Conservation (phyloP, 2,888 invertebrate genomes). For the Dynastes maya region DNA sequence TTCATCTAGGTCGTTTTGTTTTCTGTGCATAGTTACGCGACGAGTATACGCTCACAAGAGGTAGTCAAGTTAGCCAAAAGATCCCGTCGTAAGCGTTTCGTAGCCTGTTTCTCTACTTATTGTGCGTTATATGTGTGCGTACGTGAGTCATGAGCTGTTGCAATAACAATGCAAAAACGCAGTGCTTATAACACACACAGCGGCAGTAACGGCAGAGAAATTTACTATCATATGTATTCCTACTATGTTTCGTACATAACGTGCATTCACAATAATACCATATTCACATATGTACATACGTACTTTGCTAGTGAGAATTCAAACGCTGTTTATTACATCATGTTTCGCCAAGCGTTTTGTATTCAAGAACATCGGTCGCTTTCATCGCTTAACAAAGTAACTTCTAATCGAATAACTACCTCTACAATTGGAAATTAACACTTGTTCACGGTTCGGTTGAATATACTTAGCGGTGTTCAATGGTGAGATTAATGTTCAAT, state of each 20-base stretch:
- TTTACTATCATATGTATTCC: slow-evolving; percentile 50
- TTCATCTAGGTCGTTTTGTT: slow-evolving; percentile 1
- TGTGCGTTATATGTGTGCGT: neutral
- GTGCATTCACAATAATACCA: slow-evolving; percentile 46
- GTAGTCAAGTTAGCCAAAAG: neutral
- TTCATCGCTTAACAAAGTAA: slow-evolving; percentile 58
- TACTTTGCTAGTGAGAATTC: slow-evolving; percentile 41
- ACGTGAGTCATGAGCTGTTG: slow-evolving; percentile 46
- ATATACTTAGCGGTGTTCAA: no score
- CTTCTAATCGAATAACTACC: slow-evolving; percentile 54
- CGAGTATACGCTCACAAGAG: neutral
- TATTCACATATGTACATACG: slow-evolving; percentile 31
- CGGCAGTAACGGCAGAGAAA: slow-evolving; percentile 42
- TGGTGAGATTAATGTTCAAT: no score
- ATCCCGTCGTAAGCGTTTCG: neutral
- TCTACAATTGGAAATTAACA: slow-evolving; percentile 48
- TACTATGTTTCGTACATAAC: slow-evolving; percentile 46
- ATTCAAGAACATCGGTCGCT: slow-evolving; percentile 56
- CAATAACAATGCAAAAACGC: slow-evolving; percentile 49
- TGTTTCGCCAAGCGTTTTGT: slow-evolving; percentile 49
- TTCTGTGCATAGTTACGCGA: neutral
- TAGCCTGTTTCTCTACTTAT: slow-evolving; percentile 15
- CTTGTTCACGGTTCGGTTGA: neutral
- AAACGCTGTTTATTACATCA: slow-evolving; percentile 54
- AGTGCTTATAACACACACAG: slow-evolving; percentile 23